Conservation (phyloP, 2,888 invertebrate genomes). For the Dusona sp. region DNA sequence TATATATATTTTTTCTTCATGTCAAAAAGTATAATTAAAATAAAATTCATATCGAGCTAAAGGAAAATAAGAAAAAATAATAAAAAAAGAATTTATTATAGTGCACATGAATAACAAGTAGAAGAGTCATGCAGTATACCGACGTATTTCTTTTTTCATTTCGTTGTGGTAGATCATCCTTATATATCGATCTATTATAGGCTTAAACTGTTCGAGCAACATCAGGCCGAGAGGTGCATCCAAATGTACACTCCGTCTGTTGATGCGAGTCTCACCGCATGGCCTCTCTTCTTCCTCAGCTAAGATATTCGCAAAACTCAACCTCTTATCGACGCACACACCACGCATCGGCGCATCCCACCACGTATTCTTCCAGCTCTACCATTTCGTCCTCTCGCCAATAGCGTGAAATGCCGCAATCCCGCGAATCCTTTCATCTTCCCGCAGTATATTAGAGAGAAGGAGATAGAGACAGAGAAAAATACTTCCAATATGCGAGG, state of each 20-base stretch:
- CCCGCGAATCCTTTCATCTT: constrained; percentile 56
- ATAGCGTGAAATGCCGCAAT: constrained; percentile 20
- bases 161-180: background rate
- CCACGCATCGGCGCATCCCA: background rate
- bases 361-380: constrained; percentile 15
- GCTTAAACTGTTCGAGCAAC: background rate
- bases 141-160: background rate
- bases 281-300: constrained; percentile 23
- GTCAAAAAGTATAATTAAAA: no score
- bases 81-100: no score
- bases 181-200: background rate
- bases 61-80: no score
- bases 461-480: background rate
- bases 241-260: background rate
- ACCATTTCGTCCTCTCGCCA: constrained; percentile 4
- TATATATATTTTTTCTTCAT: no score
- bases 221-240: constrained; percentile 5
- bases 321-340: constrained; percentile 3
- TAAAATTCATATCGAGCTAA: no score
- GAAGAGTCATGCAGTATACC: background rate
- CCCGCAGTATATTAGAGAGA: constrained; percentile 3
- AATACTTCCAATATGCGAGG: constrained; percentile 41
- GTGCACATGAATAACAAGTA: no score
- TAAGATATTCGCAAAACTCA: constrained; percentile 23
- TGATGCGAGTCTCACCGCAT: constrained; percentile 41